phyloP scores from a whole-genome alignment of 2,888 invertebrate genomes.

The Erebia epiphron region DNA sequence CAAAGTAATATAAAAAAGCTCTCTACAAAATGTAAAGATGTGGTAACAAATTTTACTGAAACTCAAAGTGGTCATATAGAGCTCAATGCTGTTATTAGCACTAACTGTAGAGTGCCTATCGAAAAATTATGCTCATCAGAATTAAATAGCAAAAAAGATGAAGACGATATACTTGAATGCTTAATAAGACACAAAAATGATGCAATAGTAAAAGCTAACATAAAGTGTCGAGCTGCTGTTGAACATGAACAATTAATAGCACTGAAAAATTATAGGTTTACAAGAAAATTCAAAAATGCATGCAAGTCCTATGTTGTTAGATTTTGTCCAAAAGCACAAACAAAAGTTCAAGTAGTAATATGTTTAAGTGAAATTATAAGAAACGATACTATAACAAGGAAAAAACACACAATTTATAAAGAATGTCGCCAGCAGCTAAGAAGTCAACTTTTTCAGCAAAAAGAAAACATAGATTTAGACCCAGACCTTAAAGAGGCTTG shows the following conservation, averaged over 20 bases:
- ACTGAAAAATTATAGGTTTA: constrained; percentile 96
- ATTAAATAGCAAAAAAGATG: constrained; percentile 87
- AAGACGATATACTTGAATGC: constrained; percentile 97
- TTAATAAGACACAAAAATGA: constrained; percentile 96
- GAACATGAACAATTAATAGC: constrained; percentile 98
- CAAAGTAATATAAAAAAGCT: constrained; percentile 92
- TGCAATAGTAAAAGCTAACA: constrained; percentile 88
- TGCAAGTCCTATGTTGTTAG: constrained; percentile 92
- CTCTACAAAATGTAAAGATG: constrained; percentile 87
- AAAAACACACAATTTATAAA: constrained; percentile 91
- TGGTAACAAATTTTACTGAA: constrained; percentile 93
- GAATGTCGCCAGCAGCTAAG: constrained; percentile 95
- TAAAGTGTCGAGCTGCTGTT: constrained; percentile 95
- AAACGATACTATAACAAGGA: constrained; percentile 91
- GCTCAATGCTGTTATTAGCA: constrained; percentile 93
- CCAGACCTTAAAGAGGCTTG: constrained; percentile 93
- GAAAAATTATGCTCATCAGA: constrained; percentile 88
- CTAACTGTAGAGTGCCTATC: constrained; percentile 91
- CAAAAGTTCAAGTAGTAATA: constrained; percentile 89
- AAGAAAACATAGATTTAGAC: constrained; percentile 94
- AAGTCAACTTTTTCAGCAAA: constrained; percentile 95
- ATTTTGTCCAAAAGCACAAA: constrained; percentile 87
- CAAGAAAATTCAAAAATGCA: constrained; percentile 96
- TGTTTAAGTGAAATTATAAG: constrained; percentile 96
- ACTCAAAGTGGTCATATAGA: constrained; percentile 94